Percentiles rank a stretch among this genome's conserved stretches.
These are phyloP conservation scores for Epizoanthus scotinus DNA, from an alignment of 92 coral and sea anemone species.

Conservation along the genomic window DNA sequence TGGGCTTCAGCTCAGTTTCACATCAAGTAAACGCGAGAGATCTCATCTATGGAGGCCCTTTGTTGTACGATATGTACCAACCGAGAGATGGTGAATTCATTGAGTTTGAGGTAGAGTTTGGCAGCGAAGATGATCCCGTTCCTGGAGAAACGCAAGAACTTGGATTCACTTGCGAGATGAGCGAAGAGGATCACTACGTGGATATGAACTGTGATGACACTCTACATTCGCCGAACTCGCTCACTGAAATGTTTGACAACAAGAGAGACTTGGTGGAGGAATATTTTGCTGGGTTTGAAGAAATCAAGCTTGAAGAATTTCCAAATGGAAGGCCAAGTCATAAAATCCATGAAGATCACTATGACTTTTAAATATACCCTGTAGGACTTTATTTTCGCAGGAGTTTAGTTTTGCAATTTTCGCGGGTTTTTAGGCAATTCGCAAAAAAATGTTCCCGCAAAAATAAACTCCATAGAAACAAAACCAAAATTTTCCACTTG, in stretches of 20 bases:
- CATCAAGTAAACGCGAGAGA: slow-evolving; percentile 27
- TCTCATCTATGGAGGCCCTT: slow-evolving; percentile 26
- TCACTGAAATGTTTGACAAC: background rate
- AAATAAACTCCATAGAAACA: too few relatives aligned
- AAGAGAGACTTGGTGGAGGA: background rate
- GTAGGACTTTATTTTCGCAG: too few relatives aligned
- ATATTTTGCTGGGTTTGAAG: background rate
- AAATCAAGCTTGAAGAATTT: background rate
- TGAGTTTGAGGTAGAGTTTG: slow-evolving; percentile 18
- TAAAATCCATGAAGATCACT: background rate
- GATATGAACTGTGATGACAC: background rate
- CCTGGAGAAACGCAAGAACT: slow-evolving; percentile 27
- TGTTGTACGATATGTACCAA: slow-evolving; percentile 30
- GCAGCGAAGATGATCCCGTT: slow-evolving; percentile 18
- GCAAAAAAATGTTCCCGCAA: too few relatives aligned
- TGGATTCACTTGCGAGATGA: slow-evolving; percentile 21
- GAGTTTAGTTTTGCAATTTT: too few relatives aligned
- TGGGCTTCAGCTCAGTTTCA: slow-evolving; percentile 11
- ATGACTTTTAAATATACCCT: background rate
- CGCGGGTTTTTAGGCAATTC: too few relatives aligned
- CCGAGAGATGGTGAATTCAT: slow-evolving; percentile 7
- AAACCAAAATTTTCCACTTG: too few relatives aligned
- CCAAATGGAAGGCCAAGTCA: background rate
- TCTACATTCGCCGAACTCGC: background rate
- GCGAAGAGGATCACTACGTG: background rate